Base-by-base conservation (phyloP, 2,113 vertebrate genomes). In the Megaptera novaeangliae region DNA sequence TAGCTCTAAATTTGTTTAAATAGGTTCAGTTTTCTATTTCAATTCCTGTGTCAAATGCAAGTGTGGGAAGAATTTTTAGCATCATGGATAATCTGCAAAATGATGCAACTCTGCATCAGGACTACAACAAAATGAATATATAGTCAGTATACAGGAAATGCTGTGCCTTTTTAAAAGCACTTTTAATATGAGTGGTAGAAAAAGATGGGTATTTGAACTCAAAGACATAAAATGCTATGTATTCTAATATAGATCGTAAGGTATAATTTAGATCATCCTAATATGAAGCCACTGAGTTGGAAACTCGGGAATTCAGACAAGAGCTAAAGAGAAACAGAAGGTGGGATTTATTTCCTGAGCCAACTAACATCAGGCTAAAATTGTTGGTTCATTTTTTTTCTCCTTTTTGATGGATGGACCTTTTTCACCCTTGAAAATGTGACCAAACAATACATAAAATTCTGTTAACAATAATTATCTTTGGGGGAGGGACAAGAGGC, bases 1-100 rank as follows among this genome's bases (percentile, higher is more conserved):
- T 11, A 80, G 27, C 89, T 95, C 82, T 95, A 93, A 95, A 90
- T 96, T 95, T 87, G 77, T 94, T 97, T 92, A 96, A 94, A 94
- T 95, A 49, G n/a, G 74, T 93, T 96, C 71, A 64, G 63, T 84
- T 96, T 95, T 96, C 74, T 94, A 96, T 96, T 95, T 95, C 63
- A 97, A 92, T 95, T 91, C 34, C 55, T 61, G 4, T 92, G 75
- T 96, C 92, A 97, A 93, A 86, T 75, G 72, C n/a, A 89, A 96
- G 78, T 68, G 27, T 34, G 34, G 49, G 49, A 87, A 93, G 68
- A 95, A 95, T 85, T 93, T 98, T 94, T 86, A 91, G 89, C 17
- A 82, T 80, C n/a, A 5, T 46, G 13, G 55, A 44, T 88, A 93
- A 93, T 94, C 64, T 88, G 64, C 61, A 36, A 20, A 92, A 41